Evolutionary conservation across 2,797 vertebrate species (phyloP), one percentile per base, ranked within the genome.

Genomic region (Micropoecilia bifurca): DNA sequence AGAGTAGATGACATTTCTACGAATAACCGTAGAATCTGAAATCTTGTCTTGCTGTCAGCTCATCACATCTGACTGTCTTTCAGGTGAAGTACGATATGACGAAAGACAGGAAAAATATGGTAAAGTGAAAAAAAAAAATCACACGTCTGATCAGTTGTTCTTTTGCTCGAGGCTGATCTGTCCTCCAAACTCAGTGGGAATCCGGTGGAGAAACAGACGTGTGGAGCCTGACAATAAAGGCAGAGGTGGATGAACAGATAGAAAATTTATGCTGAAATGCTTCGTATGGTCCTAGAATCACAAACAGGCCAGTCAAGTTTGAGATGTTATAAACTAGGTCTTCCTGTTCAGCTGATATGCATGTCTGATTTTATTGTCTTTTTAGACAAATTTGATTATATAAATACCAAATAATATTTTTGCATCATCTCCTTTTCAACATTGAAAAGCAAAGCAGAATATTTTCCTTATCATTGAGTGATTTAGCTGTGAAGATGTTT

Each of bases 181-280:
- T 72, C 25, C 61, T 22, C 18, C 68, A 18, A 20, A 71, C 57
- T 46, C 61, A 18, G 45, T 46, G 81, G 13, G 73, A 84, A 86
- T 76, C 68, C 48, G 39, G 48, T 16, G 3, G 13, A 45, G 71
- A 30, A 66, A 20, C 72, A 86, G 33, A 39, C 16, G 22, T 4
- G 48, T 43, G 39, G 68, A 77, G 41, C 25, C 46, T 47, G 74
- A 76, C 36, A 5, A 57, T 25, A 69, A 84, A 81, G 81, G 79
- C 73, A 72, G 83, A 81, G 81, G 75, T 69, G 77, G 45, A 87
- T 80, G 71, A 75, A 2, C 55, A 76, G 30, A 78, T 14, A 75
- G 5, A 77, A 80, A 71, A 83, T 53, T 78, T 72, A 75, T 69
- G 36, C 36, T 46, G 43, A 33, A 72, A 46, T 33, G 16, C 20